phyloP scores from a whole-genome alignment of 2,797 vertebrate species.

The Silurus lanzhouensis region DNA sequence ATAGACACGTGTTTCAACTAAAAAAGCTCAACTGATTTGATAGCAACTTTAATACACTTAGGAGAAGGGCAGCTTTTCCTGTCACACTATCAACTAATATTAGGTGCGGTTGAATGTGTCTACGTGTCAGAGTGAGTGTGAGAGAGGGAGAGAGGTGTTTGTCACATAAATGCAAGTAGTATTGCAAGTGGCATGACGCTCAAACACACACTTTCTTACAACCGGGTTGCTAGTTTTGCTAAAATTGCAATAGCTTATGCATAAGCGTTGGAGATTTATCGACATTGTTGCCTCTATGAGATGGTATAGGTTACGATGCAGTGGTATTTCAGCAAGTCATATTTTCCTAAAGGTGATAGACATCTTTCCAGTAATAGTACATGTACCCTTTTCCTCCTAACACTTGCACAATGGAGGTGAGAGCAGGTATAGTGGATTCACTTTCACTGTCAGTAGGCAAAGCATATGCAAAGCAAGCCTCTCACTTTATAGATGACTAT shows the following conservation, averaged over 20 bases:
- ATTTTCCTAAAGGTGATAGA: constrained; percentile 24
- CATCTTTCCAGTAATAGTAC: constrained; percentile 14
- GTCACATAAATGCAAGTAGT: not conserved
- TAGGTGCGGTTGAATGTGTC: constrained; percentile 46
- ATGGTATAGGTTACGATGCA: not conserved
- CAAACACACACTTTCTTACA: not conserved
- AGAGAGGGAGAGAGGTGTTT: not conserved
- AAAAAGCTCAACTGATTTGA: not conserved
- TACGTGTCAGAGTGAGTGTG: not conserved
- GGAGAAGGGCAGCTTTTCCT: constrained; percentile 37
- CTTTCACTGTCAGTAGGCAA: constrained; percentile 45
- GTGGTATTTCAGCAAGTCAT: not conserved
- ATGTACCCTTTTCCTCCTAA: not conserved
- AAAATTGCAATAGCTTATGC: not conserved
- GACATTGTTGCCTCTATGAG: not conserved
- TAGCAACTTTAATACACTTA: constrained; percentile 22
- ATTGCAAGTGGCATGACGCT: not conserved
- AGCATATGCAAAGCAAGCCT: constrained; percentile 34
- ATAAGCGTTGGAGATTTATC: not conserved
- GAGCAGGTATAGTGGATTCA: constrained; percentile 2
- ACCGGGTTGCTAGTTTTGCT: not conserved
- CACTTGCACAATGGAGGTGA: constrained; percentile 20
- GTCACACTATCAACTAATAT: constrained; percentile 45
- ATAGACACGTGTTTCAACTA: not conserved
- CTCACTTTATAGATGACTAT: constrained; percentile 14